Percentiles rank a stretch among this genome's conserved stretches.
Evolutionary conservation across 2,113 vertebrate genomes (phyloP).

Genomic region (Scartelaos histophorus): DNA sequence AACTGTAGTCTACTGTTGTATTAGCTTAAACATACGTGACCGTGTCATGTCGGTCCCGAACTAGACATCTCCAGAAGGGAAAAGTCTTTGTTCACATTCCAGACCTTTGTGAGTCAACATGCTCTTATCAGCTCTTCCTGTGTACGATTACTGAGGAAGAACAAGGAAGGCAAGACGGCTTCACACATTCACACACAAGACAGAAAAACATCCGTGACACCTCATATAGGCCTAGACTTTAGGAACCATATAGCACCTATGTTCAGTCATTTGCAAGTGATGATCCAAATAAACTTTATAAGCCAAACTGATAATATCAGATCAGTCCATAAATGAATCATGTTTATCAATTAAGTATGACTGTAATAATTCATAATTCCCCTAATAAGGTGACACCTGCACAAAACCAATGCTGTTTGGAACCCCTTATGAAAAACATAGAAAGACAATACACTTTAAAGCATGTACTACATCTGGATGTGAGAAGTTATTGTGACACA

Average conservation of each 20-base stretch:
- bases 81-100: slow-evolving; percentile 51
- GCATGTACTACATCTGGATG: slow-evolving; percentile 17
- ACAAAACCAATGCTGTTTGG: too few species aligned
- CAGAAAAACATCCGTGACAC: neutral
- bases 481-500: slow-evolving; percentile 25
- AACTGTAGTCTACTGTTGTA: neutral
- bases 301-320: neutral
- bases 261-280: neutral
- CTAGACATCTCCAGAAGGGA: neutral
- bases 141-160: slow-evolving; percentile 55
- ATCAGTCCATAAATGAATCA: neutral
- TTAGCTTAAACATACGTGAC: neutral
- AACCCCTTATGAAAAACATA: neutral
- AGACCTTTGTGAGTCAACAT: slow-evolving; percentile 60
- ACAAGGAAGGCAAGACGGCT: slow-evolving; percentile 4
- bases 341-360: too few species aligned
- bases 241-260: neutral
- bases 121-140: slow-evolving; percentile 70
- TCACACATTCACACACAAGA: neutral
- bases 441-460: slow-evolving; percentile 2
- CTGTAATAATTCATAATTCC: too few species aligned
- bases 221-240: neutral
- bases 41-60: neutral
- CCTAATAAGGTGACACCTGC: too few species aligned
- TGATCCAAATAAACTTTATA: neutral